Evolutionary conservation across 1,140 invertebrate genomes (phyloP), one percentile per base, ranked within the genome.

Genomic region (Sinella curviseta): DNA sequence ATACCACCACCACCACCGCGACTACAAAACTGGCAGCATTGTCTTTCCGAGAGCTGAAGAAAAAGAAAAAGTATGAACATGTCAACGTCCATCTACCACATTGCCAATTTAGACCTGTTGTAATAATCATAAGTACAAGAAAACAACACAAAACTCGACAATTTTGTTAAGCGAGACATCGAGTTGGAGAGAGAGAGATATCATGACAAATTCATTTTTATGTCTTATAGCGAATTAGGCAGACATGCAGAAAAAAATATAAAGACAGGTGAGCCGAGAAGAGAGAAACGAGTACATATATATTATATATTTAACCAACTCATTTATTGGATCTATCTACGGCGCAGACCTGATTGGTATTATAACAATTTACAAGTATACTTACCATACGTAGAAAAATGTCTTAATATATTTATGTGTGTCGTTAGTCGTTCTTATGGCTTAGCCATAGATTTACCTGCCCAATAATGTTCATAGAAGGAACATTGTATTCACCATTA

Each of bases 11-110:
- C n/a, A n/a, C n/a, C n/a, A n/a, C n/a, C n/a, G n/a, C n/a, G n/a
- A n/a, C n/a, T n/a, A n/a, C n/a, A n/a, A n/a, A n/a, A n/a, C n/a
- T n/a, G n/a, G n/a, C n/a, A n/a, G n/a, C n/a, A n/a, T n/a, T n/a
- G n/a, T n/a, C n/a, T n/a, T n/a, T n/a, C n/a, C n/a, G n/a, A n/a
- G n/a, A n/a, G n/a, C n/a, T n/a, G n/a, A n/a, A n/a, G n/a, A n/a
- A n/a, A n/a, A n/a, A n/a, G n/a, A n/a, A n/a, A n/a, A 60, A 12
- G 24, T 60, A 24, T 60, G n/a, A 12, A 60, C 55, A 60, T 60
- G 55, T 60, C 55, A 60, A 60, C 24, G 55, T 60, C 55, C 55
- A 60, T 60, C 55, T 60, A 26, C 14, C n/a, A n/a, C n/a, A n/a
- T n/a, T 60, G 55, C 55, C 55, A 60, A 60, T 60, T 60, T 60